Conservation (phyloP, 92 coral and sea anemone species). For the Paragorgia papillata region DNA sequence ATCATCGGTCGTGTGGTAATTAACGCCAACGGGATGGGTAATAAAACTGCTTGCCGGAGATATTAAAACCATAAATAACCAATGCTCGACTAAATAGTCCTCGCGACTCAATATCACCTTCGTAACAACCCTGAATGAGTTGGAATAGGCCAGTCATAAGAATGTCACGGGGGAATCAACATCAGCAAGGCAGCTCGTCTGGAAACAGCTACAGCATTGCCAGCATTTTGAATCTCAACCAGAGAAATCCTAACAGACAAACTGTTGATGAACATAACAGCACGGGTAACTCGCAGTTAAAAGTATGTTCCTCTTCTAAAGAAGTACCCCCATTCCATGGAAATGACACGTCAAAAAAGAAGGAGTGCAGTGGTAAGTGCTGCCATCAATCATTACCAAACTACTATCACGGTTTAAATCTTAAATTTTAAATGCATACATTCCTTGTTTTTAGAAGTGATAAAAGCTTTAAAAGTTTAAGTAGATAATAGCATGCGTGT, state of each 20-base stretch:
- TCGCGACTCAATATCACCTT: conserved; percentile 45
- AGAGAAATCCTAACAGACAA: conserved; percentile 19
- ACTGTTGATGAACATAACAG: conserved; percentile 6
- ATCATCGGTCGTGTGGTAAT: conserved; percentile 40
- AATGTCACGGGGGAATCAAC: conserved; percentile 29
- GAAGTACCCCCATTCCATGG: neutral
- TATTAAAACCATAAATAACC: conserved; percentile 53
- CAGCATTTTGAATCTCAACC: conserved; percentile 23
- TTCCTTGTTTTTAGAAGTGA: conserved; percentile 39
- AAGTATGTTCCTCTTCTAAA: neutral
- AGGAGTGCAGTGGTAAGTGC: conserved; percentile 10
- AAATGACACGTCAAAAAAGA: conserved; percentile 23
- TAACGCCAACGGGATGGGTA: conserved; percentile 54
- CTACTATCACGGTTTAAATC: conserved; percentile 38
- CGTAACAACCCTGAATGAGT: conserved; percentile 30
- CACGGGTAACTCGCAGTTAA: neutral
- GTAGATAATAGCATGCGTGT: conserved; percentile 43
- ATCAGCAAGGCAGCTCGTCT: neutral
- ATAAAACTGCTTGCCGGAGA: conserved; percentile 50
- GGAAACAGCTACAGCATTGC: conserved; percentile 35
- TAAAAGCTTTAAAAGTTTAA: conserved; percentile 49
- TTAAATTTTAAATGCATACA: conserved; percentile 22
- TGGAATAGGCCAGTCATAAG: conserved; percentile 33
- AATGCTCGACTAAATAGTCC: conserved; percentile 39
- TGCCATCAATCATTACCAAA: conserved; percentile 20